phyloP scores from a whole-genome alignment of 2,113 vertebrate genomes.

The Indri indri region DNA sequence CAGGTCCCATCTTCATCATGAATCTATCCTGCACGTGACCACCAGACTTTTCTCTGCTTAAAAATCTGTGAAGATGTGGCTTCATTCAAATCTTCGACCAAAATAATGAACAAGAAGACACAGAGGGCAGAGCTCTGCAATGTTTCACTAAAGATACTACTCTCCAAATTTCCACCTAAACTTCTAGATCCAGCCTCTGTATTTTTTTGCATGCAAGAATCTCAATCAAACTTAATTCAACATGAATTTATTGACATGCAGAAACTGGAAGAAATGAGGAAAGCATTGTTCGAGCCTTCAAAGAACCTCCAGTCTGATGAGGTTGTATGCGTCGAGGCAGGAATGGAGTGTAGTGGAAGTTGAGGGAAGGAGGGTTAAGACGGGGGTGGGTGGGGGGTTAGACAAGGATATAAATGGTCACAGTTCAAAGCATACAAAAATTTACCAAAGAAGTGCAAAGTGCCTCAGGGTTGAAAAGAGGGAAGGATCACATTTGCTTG shows the following conservation, averaged over 20 bases:
- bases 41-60: constrained; percentile 4
- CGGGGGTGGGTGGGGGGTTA: background rate
- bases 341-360: too few species aligned
- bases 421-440: background rate
- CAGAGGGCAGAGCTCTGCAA: background rate
- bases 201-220: background rate
- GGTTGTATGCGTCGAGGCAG: background rate
- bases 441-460: background rate
- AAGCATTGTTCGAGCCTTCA: background rate
- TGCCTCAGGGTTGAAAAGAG: background rate
- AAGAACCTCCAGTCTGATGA: background rate
- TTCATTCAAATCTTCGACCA: background rate
- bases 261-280: background rate
- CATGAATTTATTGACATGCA: background rate
- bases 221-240: background rate
- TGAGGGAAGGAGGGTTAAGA: background rate
- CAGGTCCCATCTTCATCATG: background rate
- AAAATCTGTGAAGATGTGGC: background rate
- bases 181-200: background rate
- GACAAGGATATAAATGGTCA: background rate
- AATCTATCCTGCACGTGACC: background rate
- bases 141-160: background rate
- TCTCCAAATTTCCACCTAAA: background rate
- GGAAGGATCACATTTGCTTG: background rate
- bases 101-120: constrained; percentile 5